A percentile compares a stretch with the other conserved stretches of the same genome.
These are phyloP conservation scores for Linyphia triangularis DNA, from an alignment of 2,888 invertebrate genomes.

Conservation along the genomic window DNA sequence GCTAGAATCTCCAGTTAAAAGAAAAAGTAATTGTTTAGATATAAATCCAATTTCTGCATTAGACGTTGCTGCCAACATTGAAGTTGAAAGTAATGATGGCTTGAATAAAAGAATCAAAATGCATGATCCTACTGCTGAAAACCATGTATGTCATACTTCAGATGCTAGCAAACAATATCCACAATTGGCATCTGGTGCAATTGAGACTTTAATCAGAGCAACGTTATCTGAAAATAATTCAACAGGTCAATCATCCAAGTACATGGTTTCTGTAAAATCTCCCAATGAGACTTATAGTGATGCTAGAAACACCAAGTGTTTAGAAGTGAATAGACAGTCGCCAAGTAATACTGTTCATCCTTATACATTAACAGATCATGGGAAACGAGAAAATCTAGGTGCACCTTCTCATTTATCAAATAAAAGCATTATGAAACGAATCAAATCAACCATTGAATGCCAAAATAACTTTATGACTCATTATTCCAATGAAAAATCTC, in stretches of 20 bases:
- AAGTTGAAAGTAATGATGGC: constrained; percentile 21
- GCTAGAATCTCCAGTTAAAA: constrained; percentile 9
- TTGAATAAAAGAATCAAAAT: constrained; percentile 36
- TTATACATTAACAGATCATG: not conserved
- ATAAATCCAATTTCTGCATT: not conserved
- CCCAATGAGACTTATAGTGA: not conserved
- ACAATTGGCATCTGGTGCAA: not conserved
- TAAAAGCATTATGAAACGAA: not conserved
- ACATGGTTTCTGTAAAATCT: not conserved
- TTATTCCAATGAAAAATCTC: not conserved
- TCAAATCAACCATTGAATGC: constrained; percentile 9
- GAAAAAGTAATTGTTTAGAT: constrained; percentile 24
- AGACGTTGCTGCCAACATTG: constrained; percentile 41
- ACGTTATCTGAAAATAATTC: constrained; percentile 15
- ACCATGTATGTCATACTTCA: not conserved
- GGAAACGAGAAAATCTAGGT: constrained; percentile 4
- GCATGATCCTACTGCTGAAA: not conserved
- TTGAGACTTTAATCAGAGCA: constrained; percentile 38
- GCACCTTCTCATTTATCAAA: not conserved
- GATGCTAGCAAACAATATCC: not conserved
- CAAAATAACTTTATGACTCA: not conserved
- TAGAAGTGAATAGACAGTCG: not conserved
- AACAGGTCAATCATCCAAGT: not conserved
- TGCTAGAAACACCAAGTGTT: not conserved
- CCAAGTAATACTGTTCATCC: constrained; percentile 4